These are phyloP conservation scores for Apodemus speciosus DNA, from an alignment of 2,113 vertebrate genomes.

Conservation along the genomic window DNA sequence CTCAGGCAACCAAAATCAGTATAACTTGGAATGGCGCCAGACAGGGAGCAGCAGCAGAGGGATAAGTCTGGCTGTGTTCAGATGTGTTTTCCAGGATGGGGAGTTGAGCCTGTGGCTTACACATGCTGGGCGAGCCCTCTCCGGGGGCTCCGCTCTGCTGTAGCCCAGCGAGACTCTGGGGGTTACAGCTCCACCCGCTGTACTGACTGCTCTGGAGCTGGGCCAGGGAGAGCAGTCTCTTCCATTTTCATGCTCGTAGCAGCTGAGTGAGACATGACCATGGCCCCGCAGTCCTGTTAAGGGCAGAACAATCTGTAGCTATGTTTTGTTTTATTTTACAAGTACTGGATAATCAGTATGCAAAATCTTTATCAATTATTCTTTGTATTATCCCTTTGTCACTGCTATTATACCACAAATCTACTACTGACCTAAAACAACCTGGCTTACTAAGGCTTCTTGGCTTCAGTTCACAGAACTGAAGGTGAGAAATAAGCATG, in stretches of 20 bases:
- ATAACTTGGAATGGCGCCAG: neutral
- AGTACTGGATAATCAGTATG: neutral
- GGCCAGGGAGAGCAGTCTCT: neutral
- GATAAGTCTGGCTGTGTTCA: neutral
- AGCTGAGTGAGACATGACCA: neutral
- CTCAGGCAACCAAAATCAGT: constrained; percentile 9
- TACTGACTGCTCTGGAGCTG: neutral
- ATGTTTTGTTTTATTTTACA: neutral
- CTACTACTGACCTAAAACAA: neutral
- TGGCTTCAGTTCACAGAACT: neutral
- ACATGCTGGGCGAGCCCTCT: neutral
- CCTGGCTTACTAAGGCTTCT: neutral
- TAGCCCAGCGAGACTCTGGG: neutral
- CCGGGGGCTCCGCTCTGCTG: accelerated
- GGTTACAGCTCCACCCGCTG: neutral
- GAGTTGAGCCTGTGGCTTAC: neutral
- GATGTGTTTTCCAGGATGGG: neutral
- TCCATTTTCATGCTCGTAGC: neutral
- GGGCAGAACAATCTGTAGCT: neutral
- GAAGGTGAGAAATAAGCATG: neutral
- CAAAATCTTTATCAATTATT: neutral
- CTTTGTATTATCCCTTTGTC: neutral
- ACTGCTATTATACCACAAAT: neutral
- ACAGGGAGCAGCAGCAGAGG: neutral
- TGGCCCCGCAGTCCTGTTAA: neutral